A percentile compares a stretch with the other conserved stretches of the same genome.
Conservation (phyloP, 2,888 invertebrate genomes). For the Notocelia uddmanniana region DNA sequence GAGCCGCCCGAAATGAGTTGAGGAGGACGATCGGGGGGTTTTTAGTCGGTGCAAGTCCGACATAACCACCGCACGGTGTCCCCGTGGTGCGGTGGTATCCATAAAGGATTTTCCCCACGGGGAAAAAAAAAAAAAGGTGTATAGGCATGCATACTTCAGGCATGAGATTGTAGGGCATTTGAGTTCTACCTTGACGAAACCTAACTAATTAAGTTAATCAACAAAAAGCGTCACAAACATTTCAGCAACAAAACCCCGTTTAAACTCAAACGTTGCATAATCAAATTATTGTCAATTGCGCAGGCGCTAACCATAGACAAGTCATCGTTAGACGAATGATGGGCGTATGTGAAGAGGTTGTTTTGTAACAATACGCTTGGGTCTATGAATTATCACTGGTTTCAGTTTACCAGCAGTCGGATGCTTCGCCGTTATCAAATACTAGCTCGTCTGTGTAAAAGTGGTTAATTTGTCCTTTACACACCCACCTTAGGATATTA, state of each 20-base stretch:
- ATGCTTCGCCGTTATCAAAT: neutral
- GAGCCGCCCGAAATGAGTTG: no score
- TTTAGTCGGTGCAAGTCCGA: no score
- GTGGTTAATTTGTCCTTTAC: neutral
- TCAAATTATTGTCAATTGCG: slow-evolving; percentile 29
- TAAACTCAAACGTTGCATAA: slow-evolving; percentile 16
- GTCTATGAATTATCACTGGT: slow-evolving; percentile 12
- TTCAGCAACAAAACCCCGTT: neutral
- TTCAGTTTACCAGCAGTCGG: neutral
- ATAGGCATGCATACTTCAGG: no score
- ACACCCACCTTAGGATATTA: no score
- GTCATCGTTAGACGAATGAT: slow-evolving; percentile 30
- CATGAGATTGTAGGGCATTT: no score
- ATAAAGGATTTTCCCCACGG: no score
- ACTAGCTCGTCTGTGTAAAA: neutral
- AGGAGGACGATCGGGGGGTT: no score
- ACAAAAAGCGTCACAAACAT: slow-evolving; percentile 1
- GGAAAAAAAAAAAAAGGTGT: no score
- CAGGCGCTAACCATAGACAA: slow-evolving; percentile 35
- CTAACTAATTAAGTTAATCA: no score
- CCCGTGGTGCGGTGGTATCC: no score
- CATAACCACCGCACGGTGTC: no score
- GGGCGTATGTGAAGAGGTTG: slow-evolving; percentile 27
- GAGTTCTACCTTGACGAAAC: no score
- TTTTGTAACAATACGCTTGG: slow-evolving; percentile 8